Conservation (phyloP, 2,888 invertebrate genomes). For the Drosophila mimica region DNA sequence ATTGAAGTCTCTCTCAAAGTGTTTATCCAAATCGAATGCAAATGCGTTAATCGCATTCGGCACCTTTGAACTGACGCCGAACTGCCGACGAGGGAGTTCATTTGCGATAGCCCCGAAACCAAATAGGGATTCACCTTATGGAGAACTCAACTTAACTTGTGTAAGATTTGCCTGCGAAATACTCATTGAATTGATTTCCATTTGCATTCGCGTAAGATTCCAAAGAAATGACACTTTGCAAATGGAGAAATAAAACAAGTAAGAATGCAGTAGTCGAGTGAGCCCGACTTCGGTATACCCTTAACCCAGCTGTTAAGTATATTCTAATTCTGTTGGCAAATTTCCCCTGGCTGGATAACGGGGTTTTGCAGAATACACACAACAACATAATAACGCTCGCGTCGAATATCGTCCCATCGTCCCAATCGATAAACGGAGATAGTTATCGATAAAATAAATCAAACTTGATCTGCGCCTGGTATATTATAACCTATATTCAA, state of each 20-base stretch:
- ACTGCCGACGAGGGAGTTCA: neutral
- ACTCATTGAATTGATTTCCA: slow-evolving; percentile 3
- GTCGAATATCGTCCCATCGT: too few species aligned
- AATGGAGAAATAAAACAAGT: neutral
- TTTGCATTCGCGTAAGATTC: slow-evolving; percentile 9
- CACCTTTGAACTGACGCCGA: slow-evolving; percentile 37
- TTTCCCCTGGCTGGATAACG: too few species aligned
- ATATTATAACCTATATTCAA: too few species aligned
- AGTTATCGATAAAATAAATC: too few species aligned
- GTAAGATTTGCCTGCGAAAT: slow-evolving; percentile 14
- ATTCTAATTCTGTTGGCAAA: too few species aligned
- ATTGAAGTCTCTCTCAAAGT: slow-evolving; percentile 2
- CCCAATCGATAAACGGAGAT: too few species aligned
- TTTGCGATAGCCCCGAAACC: slow-evolving; percentile 16
- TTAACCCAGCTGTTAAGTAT: too few species aligned
- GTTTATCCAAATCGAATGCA: neutral
- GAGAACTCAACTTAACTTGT: neutral
- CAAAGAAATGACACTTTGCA: neutral
- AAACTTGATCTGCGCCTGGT: too few species aligned
- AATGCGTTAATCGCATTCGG: slow-evolving; percentile 24
- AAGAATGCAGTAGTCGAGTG: too few species aligned
- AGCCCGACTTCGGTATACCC: too few species aligned
- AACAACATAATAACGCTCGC: too few species aligned
- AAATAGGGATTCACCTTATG: slow-evolving; percentile 22
- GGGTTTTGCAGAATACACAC: too few species aligned